Percentiles rank a stretch among this genome's conserved stretches.
Conservation (phyloP, 1,140 invertebrate species). For the Belonocnema kinseyi region DNA sequence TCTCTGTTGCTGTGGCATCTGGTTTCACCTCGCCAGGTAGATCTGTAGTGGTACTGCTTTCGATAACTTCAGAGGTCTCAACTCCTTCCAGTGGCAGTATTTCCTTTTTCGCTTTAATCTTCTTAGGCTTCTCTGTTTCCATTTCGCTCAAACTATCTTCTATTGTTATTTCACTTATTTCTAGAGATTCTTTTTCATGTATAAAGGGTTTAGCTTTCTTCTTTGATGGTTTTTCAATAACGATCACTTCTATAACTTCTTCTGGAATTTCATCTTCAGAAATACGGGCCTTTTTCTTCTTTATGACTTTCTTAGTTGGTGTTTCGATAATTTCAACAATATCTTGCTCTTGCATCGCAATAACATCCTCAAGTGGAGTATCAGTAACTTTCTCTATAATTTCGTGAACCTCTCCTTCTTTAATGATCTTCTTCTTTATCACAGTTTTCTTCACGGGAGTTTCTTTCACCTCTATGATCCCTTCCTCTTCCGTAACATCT, state of each 20-base stretch:
- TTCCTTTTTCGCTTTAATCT: conserved; percentile 10
- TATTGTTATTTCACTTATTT: conserved; percentile 39
- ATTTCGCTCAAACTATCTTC: not conserved
- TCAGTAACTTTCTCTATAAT: not conserved
- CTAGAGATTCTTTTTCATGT: conserved; percentile 55
- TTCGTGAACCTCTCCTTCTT: not conserved
- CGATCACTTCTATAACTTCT: conserved; percentile 51
- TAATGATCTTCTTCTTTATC: not conserved
- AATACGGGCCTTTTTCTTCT: conserved; percentile 20
- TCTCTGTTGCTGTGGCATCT: conserved; percentile 48
- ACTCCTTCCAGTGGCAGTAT: no score
- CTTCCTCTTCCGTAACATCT: conserved; percentile 42
- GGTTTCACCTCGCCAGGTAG: conserved; percentile 53
- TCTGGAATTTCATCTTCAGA: conserved; percentile 35
- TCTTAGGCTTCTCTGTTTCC: conserved; percentile 41
- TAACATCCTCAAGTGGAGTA: conserved; percentile 13
- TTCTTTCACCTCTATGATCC: conserved; percentile 5
- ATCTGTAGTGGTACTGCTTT: conserved; percentile 52
- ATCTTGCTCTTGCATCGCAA: conserved; percentile 2
- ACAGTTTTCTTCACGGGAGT: conserved; percentile 7
- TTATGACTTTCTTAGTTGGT: conserved; percentile 3
- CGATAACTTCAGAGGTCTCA: no score
- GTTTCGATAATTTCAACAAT: conserved; percentile 25
- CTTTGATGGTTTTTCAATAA: conserved; percentile 57
- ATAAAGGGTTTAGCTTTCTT: conserved; percentile 55